A percentile compares a stretch with the other conserved stretches of the same genome.
phyloP scores from a whole-genome alignment of 2,888 invertebrate genomes.

The Bellardia bayeri region DNA sequence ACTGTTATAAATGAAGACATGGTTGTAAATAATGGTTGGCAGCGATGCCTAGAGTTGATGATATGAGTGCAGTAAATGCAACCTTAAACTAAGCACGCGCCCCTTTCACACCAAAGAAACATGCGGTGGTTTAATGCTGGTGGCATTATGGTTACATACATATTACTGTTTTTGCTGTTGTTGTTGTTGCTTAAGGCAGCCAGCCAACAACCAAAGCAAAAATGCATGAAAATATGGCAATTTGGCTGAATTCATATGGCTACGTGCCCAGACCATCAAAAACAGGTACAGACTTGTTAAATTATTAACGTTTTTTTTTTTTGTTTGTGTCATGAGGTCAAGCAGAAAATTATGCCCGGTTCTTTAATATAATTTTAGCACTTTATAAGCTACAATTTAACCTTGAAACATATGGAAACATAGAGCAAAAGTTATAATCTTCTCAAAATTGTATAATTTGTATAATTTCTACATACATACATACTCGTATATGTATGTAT shows the following conservation, averaged over 20 bases:
- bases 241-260: constrained; percentile 10
- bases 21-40: constrained; percentile 42
- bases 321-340: constrained; percentile 7
- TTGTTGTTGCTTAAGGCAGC: constrained; percentile 6
- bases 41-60: neutral
- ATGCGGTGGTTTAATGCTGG: constrained; percentile 8
- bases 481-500: no score
- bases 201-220: neutral
- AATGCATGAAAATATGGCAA: constrained; percentile 17
- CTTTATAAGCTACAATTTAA: neutral
- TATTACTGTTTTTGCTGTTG: neutral
- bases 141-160: constrained; percentile 8
- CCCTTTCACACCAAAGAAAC: constrained; percentile 29
- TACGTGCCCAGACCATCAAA: constrained; percentile 7
- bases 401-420: neutral
- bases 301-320: constrained; percentile 1
- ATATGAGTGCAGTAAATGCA: neutral
- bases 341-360: constrained; percentile 8
- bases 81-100: constrained; percentile 34
- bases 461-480: no score
- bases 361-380: neutral
- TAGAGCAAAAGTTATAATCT: no score
- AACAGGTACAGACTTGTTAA: neutral
- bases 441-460: no score
- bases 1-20: constrained; percentile 58